Percentiles rank a stretch among this genome's conserved stretches.
Evolutionary conservation across 2,888 invertebrate genomes (phyloP).

Genomic region (Leptinotarsa haldemani): DNA sequence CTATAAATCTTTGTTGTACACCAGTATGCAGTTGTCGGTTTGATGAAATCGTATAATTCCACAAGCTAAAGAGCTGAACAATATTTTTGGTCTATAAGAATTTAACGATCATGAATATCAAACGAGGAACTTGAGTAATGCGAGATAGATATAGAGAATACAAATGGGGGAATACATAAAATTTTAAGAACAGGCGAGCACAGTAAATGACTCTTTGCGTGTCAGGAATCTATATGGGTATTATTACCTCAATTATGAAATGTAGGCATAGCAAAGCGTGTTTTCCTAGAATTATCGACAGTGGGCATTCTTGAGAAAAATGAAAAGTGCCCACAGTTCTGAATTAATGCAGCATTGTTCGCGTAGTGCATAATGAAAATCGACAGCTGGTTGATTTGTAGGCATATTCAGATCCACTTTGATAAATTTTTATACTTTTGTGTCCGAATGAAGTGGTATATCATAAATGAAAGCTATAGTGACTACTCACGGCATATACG

Average conservation of each 20-base stretch:
- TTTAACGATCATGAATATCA: conserved; percentile 22
- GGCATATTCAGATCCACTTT: background rate
- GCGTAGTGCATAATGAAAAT: background rate
- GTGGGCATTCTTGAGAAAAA: conserved; percentile 16
- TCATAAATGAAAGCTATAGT: conserved; percentile 30
- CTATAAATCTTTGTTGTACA: conserved; percentile 2
- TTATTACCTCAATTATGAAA: conserved; percentile 39
- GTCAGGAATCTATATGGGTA: conserved; percentile 37
- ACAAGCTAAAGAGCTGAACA: background rate
- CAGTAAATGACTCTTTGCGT: conserved; percentile 37
- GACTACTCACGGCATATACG: conserved; percentile 50
- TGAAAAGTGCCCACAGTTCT: background rate
- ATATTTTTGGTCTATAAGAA: background rate
- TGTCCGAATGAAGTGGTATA: conserved; percentile 1
- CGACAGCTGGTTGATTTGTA: background rate
- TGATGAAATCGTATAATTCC: background rate
- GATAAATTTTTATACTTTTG: background rate
- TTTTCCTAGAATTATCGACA: conserved; percentile 31
- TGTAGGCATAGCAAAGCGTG: conserved; percentile 30
- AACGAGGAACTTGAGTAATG: conserved; percentile 31
- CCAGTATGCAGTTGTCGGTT: background rate
- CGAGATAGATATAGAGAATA: conserved; percentile 35
- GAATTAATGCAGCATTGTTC: background rate
- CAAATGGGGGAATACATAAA: conserved; percentile 35
- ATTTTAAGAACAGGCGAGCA: conserved; percentile 34